Percentiles rank a stretch among this genome's conserved stretches.
Evolutionary conservation across 2,888 invertebrate genomes (phyloP).

Genomic region (Rhaphigaster nebulosa): DNA sequence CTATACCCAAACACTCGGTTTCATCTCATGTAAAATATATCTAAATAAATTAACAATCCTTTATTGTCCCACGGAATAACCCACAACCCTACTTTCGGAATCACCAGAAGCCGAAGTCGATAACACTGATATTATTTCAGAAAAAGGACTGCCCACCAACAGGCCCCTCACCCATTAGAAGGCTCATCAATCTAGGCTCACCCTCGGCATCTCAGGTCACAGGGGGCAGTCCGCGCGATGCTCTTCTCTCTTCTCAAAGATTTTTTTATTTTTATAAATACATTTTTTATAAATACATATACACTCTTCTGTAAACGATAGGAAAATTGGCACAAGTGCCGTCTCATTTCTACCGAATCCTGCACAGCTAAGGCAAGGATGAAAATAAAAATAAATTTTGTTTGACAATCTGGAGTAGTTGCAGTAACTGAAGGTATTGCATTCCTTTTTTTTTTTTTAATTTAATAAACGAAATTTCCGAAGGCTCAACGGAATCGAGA

Average conservation of each 20-base stretch:
- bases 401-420: too few species aligned
- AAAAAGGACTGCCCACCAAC: background rate
- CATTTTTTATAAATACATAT: too few species aligned
- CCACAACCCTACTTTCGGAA: background rate
- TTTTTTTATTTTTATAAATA: background rate
- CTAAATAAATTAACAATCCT: background rate
- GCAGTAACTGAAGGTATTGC: too few species aligned
- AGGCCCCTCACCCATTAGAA: conserved; percentile 6
- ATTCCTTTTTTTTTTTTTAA: too few species aligned
- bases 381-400: too few species aligned
- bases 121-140: conserved; percentile 36
- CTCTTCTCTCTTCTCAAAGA: background rate
- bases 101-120: background rate
- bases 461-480: too few species aligned
- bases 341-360: too few species aligned
- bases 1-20: background rate
- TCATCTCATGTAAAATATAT: too few species aligned
- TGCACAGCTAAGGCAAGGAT: too few species aligned
- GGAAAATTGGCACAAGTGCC: background rate
- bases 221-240: background rate
- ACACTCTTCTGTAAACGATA: background rate
- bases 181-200: background rate
- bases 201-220: background rate
- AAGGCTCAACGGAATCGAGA: too few species aligned
- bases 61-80: background rate